A percentile compares a stretch with the other conserved stretches of the same genome.
phyloP scores from a whole-genome alignment of 2,888 invertebrate genomes.

The Notodonta ziczac region DNA sequence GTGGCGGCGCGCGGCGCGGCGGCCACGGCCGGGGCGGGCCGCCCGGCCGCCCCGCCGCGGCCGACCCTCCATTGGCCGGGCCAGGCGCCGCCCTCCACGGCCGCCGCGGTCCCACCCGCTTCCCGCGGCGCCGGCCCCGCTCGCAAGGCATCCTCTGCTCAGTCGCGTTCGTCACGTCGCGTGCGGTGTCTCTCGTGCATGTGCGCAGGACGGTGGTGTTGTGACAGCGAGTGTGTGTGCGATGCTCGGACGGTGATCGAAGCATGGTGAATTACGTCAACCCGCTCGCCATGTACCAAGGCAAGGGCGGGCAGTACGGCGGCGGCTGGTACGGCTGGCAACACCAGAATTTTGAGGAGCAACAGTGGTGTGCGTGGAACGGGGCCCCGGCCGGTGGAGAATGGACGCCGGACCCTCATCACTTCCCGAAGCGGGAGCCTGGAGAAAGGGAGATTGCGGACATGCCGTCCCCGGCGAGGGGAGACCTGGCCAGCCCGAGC shows the following conservation, averaged over 20 bases:
- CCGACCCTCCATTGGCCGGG: conserved; percentile 56
- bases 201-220: conserved; percentile 59
- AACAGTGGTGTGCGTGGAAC: conserved; percentile 84
- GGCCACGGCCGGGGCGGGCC: conserved; percentile 52
- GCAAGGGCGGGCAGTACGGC: conserved; percentile 84
- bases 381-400: conserved; percentile 77
- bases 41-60: conserved; percentile 33
- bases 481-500: conserved; percentile 84
- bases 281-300: conserved; percentile 88
- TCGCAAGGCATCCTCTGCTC: conserved; percentile 46
- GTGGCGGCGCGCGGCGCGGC: conserved; percentile 68
- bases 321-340: conserved; percentile 82
- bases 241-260: conserved; percentile 79
- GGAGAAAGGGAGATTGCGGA: conserved; percentile 74
- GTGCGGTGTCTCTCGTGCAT: conserved; percentile 56
- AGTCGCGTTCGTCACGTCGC: conserved; percentile 67
- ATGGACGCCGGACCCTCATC: conserved; percentile 79
- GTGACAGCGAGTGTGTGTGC: conserved; percentile 79
- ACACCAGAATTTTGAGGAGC: conserved; percentile 82
- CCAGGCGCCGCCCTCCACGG: conserved; percentile 50
- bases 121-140: conserved; percentile 34
- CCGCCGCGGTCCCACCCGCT: conserved; percentile 48
- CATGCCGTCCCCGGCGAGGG: conserved; percentile 78
- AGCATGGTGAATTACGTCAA: conserved; percentile 91
- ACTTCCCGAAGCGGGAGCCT: conserved; percentile 75